phyloP scores from a whole-genome alignment of 2,113 vertebrate genomes.

The Diphyllodes magnificus region DNA sequence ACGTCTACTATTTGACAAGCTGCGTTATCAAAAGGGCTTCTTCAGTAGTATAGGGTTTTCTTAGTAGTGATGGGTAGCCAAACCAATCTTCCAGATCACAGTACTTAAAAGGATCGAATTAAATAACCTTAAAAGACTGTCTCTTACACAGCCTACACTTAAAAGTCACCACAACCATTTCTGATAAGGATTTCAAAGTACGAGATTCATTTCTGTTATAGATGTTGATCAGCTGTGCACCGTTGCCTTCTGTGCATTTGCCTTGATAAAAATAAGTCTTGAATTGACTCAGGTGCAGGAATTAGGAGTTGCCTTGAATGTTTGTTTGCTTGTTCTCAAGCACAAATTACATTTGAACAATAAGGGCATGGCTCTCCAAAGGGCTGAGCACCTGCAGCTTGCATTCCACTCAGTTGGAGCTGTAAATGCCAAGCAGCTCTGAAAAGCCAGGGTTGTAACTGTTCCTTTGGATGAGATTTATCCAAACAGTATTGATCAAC shows the following conservation, averaged over 20 bases:
- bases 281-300: constrained; percentile 32
- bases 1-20: neutral
- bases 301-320: constrained; percentile 21
- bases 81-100: neutral
- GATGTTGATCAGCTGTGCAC: neutral
- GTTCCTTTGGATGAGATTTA: neutral
- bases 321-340: constrained; percentile 10
- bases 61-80: neutral
- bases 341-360: constrained; percentile 22
- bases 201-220: neutral
- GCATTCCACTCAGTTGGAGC: constrained; percentile 3
- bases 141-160: neutral
- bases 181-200: constrained; percentile 39
- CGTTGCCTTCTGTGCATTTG: neutral
- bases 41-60: neutral
- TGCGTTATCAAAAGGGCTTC: neutral
- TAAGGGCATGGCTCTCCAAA: neutral
- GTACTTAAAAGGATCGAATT: neutral
- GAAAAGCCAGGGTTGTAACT: neutral
- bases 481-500: neutral
- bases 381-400: constrained; percentile 40
- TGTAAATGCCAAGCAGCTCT: constrained; percentile 18
- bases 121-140: neutral
- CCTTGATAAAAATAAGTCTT: constrained; percentile 23
- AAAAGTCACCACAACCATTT: neutral